Conservation (phyloP, 2,113 vertebrate genomes). For the Elephantulus edwardii region DNA sequence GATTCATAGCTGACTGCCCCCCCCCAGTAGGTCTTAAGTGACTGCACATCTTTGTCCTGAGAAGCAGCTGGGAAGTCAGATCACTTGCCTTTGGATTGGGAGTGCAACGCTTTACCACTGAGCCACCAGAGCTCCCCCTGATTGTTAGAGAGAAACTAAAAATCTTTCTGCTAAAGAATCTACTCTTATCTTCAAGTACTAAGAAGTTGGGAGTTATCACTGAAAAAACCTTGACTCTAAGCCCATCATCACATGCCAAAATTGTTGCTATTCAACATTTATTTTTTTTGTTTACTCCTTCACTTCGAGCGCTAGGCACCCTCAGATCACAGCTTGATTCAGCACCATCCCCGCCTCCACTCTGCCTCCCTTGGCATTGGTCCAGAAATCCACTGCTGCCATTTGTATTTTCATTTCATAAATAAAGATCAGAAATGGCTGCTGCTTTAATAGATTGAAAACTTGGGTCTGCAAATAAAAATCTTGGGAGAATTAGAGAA, state of each 20-base stretch:
- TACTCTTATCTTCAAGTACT: background rate
- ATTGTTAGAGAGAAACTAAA: background rate
- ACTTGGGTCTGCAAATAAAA: slow-evolving; percentile 77
- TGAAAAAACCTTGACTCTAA: background rate
- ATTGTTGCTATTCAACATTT: background rate
- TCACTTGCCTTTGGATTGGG: no score
- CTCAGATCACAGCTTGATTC: background rate
- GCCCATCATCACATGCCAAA: background rate
- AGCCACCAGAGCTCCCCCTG: background rate
- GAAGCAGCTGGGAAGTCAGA: no score
- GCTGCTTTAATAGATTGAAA: slow-evolving; percentile 74
- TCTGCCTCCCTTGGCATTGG: slow-evolving; percentile 45
- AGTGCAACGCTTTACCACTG: no score
- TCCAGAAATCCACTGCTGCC: slow-evolving; percentile 66
- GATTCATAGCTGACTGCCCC: no score
- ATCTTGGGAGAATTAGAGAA: slow-evolving; percentile 80
- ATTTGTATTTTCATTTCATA: slow-evolving; percentile 78
- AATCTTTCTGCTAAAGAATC: background rate
- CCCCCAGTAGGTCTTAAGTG: no score
- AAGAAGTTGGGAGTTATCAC: background rate
- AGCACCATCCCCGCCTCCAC: background rate
- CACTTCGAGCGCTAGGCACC: background rate
- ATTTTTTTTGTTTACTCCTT: background rate
- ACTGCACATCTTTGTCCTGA: no score
- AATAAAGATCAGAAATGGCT: slow-evolving; percentile 78